These are phyloP conservation scores for Pseudomyrmex flavicornis DNA, from an alignment of 1,140 invertebrate species.

Conservation along the genomic window DNA sequence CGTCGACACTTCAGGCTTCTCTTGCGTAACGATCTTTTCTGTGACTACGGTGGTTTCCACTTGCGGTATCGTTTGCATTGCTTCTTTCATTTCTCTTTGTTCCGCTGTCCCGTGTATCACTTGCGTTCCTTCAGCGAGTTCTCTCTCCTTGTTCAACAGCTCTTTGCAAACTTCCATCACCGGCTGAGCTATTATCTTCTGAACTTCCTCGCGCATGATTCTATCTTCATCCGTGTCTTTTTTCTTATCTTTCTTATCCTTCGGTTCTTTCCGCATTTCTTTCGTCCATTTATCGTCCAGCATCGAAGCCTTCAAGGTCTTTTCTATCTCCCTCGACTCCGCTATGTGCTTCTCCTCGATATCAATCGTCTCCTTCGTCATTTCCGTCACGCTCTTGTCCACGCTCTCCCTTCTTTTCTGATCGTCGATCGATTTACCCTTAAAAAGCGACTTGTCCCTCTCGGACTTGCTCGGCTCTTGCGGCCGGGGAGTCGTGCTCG, in stretches of 20 bases:
- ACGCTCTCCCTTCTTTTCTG: conserved; percentile 1
- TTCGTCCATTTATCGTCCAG: background rate
- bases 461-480: conserved; percentile 59
- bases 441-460: conserved; percentile 54
- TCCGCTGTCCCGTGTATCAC: conserved; percentile 47
- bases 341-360: conserved; percentile 35
- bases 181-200: conserved; percentile 15
- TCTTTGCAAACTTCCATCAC: conserved; percentile 43
- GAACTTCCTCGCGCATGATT: conserved; percentile 34
- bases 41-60: background rate
- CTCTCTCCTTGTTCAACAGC: conserved; percentile 46
- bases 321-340: conserved; percentile 26
- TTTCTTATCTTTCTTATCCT: conserved; percentile 20
- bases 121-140: conserved; percentile 18
- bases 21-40: background rate
- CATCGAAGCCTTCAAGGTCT: conserved; percentile 23
- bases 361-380: background rate
- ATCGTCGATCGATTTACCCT: conserved; percentile 38
- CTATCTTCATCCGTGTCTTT: conserved; percentile 59
- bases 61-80: background rate
- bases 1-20: background rate
- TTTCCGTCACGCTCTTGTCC: background rate
- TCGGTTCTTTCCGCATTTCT: conserved; percentile 8
- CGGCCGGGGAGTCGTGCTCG: conserved; percentile 53
- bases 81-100: background rate